phyloP scores from a whole-genome alignment of 2,888 invertebrate species.

The Amphipyra berbera region DNA sequence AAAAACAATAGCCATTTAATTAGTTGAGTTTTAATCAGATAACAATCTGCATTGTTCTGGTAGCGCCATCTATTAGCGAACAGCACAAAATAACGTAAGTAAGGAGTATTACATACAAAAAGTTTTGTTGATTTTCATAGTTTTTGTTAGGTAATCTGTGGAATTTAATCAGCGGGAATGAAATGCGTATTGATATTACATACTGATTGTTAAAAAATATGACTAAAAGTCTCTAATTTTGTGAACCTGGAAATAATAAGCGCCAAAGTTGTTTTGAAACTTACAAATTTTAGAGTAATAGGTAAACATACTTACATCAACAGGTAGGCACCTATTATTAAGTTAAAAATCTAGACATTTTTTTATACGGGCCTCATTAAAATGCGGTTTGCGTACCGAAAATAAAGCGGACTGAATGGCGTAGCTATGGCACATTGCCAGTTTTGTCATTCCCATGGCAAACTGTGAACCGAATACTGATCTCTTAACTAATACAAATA shows the following conservation, averaged over 20 bases:
- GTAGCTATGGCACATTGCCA: conserved; percentile 78
- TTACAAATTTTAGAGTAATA: no score
- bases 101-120: conserved; percentile 10
- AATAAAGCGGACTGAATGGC: conserved; percentile 77
- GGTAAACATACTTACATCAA: conserved; percentile 48
- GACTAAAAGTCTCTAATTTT: no score
- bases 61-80: conserved; percentile 63
- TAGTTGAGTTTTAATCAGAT: conserved; percentile 37
- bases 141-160: background rate
- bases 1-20: conserved; percentile 39
- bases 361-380: conserved; percentile 72
- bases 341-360: conserved; percentile 32
- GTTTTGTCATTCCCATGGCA: conserved; percentile 76
- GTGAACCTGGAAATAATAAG: no score
- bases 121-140: conserved; percentile 21
- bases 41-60: conserved; percentile 52
- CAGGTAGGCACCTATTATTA: conserved; percentile 59
- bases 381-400: conserved; percentile 80
- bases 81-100: conserved; percentile 31
- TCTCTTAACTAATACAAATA: conserved; percentile 42
- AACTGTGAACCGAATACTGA: conserved; percentile 54
- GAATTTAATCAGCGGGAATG: no score
- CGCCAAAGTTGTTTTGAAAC: no score
- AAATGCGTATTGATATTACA: no score
- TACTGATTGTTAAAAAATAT: no score